A percentile compares a stretch with the other conserved stretches of the same genome.
These are phyloP conservation scores for Thalpophila matura DNA, from an alignment of 2,888 invertebrate species.

Conservation along the genomic window DNA sequence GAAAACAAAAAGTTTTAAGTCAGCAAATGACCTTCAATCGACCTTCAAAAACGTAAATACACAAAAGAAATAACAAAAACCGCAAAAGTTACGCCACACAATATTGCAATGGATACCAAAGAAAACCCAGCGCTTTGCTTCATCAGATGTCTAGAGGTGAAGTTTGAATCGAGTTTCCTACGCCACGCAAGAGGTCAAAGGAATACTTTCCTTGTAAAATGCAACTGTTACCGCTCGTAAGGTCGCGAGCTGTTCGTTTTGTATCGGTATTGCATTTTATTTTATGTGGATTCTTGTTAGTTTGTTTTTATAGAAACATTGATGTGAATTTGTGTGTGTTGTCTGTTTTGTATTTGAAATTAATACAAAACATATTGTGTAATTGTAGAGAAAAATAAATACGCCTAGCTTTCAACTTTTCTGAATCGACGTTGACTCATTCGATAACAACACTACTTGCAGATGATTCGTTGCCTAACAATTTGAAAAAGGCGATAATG, in stretches of 20 bases:
- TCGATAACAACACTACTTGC: too few species aligned
- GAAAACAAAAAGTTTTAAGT: constrained; percentile 16
- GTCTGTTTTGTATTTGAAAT: background rate
- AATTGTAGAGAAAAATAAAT: too few species aligned
- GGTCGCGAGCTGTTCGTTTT: constrained; percentile 51
- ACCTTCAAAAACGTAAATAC: background rate
- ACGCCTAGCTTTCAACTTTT: too few species aligned
- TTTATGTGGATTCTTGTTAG: constrained; percentile 46
- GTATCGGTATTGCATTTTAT: constrained; percentile 55
- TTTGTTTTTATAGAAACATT: constrained; percentile 31
- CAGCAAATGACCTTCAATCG: background rate
- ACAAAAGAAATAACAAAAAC: constrained; percentile 5
- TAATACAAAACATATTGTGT: background rate
- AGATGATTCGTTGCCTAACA: too few species aligned
- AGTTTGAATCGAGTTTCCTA: constrained; percentile 78
- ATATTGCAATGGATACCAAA: constrained; percentile 68
- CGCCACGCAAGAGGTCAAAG: constrained; percentile 67
- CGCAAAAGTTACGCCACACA: constrained; percentile 35
- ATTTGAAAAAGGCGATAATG: too few species aligned
- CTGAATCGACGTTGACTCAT: too few species aligned
- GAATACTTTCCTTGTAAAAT: constrained; percentile 62
- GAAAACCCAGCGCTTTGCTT: constrained; percentile 72
- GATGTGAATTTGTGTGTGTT: constrained; percentile 10
- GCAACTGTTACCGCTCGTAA: constrained; percentile 59
- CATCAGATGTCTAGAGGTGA: constrained; percentile 75